These are phyloP conservation scores for Porites lobata DNA, from an alignment of 92 coral and sea anemone genomes.

Conservation along the genomic window DNA sequence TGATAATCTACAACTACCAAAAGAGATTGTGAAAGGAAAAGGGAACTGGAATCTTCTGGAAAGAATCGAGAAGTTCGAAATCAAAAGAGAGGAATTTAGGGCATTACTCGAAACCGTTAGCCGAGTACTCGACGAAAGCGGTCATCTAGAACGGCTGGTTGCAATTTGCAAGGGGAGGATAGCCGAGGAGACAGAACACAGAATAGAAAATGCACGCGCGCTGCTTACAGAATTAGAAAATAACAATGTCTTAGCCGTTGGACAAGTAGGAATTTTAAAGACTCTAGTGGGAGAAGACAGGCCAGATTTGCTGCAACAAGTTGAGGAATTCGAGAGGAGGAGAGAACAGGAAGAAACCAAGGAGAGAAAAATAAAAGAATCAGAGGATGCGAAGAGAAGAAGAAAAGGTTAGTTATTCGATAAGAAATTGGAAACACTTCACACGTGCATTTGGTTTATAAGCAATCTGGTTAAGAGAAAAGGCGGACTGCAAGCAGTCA, in stretches of 20 bases:
- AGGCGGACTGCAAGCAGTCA: too few species aligned
- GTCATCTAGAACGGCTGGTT: background rate
- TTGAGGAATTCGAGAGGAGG: conserved; percentile 32
- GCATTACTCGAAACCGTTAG: background rate
- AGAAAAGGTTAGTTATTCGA: conserved; percentile 2
- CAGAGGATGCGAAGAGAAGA: conserved; percentile 4
- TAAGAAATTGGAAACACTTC: too few species aligned
- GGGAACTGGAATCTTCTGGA: conserved; percentile 7
- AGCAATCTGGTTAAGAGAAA: too few species aligned
- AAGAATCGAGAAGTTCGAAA: background rate
- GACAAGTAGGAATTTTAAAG: conserved; percentile 27
- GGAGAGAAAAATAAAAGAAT: conserved; percentile 9
- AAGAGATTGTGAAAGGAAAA: background rate
- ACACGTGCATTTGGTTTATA: too few species aligned
- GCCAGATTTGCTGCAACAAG: conserved; percentile 32
- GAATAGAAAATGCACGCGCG: background rate
- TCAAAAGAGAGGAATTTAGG: background rate
- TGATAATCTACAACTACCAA: conserved; percentile 2
- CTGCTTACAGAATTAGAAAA: conserved; percentile 55
- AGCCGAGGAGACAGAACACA: background rate
- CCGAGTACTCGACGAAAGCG: background rate
- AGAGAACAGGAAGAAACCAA: background rate
- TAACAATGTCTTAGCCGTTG: conserved; percentile 19
- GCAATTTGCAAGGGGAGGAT: background rate
- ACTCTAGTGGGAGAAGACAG: conserved; percentile 15